These are phyloP conservation scores for Sebastes iracundus DNA, from an alignment of 2,797 vertebrate species.

Conservation along the genomic window DNA sequence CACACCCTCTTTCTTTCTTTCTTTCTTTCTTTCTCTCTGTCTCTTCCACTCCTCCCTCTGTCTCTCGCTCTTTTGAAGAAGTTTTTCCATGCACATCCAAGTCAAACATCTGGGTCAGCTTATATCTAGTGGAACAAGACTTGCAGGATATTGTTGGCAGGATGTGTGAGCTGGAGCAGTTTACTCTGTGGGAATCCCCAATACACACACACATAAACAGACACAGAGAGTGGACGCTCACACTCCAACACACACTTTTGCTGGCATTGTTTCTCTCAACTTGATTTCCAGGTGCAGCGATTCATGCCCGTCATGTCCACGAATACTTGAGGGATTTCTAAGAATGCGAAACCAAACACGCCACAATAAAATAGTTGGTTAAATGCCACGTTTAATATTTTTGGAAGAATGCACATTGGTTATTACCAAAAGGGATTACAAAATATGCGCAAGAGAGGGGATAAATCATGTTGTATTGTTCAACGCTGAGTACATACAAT, in stretches of 20 bases:
- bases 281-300: slow-evolving; percentile 46
- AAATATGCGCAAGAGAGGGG: slow-evolving; percentile 77
- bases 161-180: slow-evolving; percentile 77
- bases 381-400: slow-evolving; percentile 81
- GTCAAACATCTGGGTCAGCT: slow-evolving; percentile 83
- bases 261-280: slow-evolving; percentile 58
- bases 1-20: slow-evolving; percentile 15
- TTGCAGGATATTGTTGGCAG: slow-evolving; percentile 84
- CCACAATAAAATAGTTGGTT: slow-evolving; percentile 54
- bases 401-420: slow-evolving; percentile 68
- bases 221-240: not conserved
- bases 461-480: slow-evolving; percentile 65
- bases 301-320: slow-evolving; percentile 14
- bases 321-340: slow-evolving; percentile 4
- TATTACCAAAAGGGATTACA: slow-evolving; percentile 79
- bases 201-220: slow-evolving; percentile 45
- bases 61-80: slow-evolving; percentile 59
- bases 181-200: slow-evolving; percentile 79
- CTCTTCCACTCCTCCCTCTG: not conserved
- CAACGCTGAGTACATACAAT: slow-evolving; percentile 73
- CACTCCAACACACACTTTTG: slow-evolving; percentile 31
- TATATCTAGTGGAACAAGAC: slow-evolving; percentile 80
- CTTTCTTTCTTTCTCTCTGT: not conserved
- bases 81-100: slow-evolving; percentile 73
- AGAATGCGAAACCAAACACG: slow-evolving; percentile 32